Evolutionary conservation across 2,113 vertebrate species (phyloP).

Genomic region (Charina bottae): DNA sequence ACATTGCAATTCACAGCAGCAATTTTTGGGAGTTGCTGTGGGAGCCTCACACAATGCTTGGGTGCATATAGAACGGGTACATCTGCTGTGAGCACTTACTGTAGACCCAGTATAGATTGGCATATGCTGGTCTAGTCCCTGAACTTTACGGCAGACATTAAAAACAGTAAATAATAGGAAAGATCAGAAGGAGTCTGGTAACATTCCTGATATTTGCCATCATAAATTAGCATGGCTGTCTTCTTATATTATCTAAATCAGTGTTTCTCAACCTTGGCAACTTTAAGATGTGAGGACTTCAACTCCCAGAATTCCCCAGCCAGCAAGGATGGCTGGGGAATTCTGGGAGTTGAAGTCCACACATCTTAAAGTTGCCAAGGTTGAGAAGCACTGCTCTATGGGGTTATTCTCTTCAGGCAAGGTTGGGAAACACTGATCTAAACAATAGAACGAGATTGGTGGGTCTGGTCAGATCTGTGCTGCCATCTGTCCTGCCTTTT

Average conservation of each 20-base stretch:
- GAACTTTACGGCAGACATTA: conserved; percentile 15
- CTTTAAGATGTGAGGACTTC: neutral
- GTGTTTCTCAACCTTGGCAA: neutral
- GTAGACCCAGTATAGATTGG: neutral
- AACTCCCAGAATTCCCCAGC: neutral
- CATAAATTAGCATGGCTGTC: neutral
- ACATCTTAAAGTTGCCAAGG: neutral
- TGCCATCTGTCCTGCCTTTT: neutral
- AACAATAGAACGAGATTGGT: neutral
- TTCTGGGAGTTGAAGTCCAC: neutral
- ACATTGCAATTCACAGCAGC: neutral
- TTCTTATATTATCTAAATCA: neutral
- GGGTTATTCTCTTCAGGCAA: too few species aligned
- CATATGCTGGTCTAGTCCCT: neutral
- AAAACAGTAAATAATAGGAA: neutral
- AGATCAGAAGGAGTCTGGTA: neutral
- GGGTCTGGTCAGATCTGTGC: neutral
- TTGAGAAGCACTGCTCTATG: too few species aligned
- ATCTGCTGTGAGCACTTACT: neutral
- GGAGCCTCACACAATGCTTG: neutral
- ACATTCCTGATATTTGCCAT: neutral
- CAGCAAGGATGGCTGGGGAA: neutral
- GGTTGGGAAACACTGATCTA: neutral
- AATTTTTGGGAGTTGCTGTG: neutral
- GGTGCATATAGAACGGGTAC: neutral